Percentiles rank a stretch among this genome's conserved stretches.
These are phyloP conservation scores for Stenopsyche tienmushanensis DNA, from an alignment of 1,140 invertebrate genomes.

Conservation along the genomic window DNA sequence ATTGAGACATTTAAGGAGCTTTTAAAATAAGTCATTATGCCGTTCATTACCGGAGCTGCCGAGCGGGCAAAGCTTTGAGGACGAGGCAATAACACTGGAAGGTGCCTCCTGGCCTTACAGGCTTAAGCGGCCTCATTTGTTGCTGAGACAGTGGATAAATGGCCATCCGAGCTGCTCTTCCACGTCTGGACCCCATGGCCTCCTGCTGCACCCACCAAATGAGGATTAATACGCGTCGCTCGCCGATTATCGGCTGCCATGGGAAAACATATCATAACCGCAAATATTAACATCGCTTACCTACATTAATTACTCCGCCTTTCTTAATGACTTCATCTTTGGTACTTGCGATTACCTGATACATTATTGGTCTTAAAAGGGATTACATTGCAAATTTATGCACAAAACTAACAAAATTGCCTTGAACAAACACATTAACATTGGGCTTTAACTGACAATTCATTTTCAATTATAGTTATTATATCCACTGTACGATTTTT, in stretches of 20 bases:
- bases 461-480: too few species aligned
- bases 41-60: background rate
- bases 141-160: background rate
- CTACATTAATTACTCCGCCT: too few species aligned
- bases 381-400: too few species aligned
- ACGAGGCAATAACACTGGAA: background rate
- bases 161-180: background rate
- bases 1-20: background rate
- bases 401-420: too few species aligned
- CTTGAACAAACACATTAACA: too few species aligned
- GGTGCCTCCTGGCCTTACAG: background rate
- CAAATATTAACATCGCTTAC: too few species aligned
- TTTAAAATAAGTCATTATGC: slow-evolving; percentile 1
- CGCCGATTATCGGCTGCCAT: background rate
- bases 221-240: background rate
- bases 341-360: too few species aligned
- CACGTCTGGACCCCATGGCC: background rate
- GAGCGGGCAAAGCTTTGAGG: background rate
- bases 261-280: background rate
- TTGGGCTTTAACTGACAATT: too few species aligned
- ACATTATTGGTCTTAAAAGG: too few species aligned
- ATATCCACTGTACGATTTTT: too few species aligned
- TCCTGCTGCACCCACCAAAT: background rate
- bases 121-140: background rate
- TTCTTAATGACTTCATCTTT: too few species aligned